These are phyloP conservation scores for Polymixis lichenea DNA, from an alignment of 2,888 invertebrate genomes.

Conservation along the genomic window DNA sequence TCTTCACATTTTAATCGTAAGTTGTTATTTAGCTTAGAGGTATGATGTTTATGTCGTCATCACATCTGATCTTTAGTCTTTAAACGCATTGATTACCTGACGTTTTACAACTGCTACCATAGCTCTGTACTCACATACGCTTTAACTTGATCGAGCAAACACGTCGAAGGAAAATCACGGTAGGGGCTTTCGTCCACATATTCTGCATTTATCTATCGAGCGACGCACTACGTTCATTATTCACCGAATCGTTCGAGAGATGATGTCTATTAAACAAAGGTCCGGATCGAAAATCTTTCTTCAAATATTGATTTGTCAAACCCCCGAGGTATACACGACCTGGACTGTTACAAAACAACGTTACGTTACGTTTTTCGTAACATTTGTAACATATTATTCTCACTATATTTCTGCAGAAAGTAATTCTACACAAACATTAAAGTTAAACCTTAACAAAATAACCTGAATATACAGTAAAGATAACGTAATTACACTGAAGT, in stretches of 20 bases:
- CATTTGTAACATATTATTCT: not conserved
- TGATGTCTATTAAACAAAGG: not conserved
- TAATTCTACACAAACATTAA: not conserved
- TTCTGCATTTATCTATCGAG: not conserved
- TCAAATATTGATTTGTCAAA: not conserved
- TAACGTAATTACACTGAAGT: conserved; percentile 10
- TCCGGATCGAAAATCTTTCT: not conserved
- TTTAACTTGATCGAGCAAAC: not conserved
- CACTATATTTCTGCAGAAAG: not conserved
- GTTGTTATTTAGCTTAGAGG: not conserved
- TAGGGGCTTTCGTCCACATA: not conserved
- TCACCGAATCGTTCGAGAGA: not conserved
- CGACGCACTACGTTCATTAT: not conserved
- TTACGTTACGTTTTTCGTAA: no score
- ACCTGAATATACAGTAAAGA: not conserved
- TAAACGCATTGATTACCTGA: not conserved
- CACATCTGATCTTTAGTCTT: not conserved
- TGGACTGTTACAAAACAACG: not conserved
- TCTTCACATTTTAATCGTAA: not conserved
- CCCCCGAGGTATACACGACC: no score
- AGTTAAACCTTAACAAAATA: not conserved
- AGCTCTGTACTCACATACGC: not conserved
- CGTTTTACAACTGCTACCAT: not conserved
- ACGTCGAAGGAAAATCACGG: not conserved
- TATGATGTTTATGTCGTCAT: not conserved